These are phyloP conservation scores for Melanotaenia parkinsoni DNA, from an alignment of 2,797 vertebrate species.

Conservation along the genomic window DNA sequence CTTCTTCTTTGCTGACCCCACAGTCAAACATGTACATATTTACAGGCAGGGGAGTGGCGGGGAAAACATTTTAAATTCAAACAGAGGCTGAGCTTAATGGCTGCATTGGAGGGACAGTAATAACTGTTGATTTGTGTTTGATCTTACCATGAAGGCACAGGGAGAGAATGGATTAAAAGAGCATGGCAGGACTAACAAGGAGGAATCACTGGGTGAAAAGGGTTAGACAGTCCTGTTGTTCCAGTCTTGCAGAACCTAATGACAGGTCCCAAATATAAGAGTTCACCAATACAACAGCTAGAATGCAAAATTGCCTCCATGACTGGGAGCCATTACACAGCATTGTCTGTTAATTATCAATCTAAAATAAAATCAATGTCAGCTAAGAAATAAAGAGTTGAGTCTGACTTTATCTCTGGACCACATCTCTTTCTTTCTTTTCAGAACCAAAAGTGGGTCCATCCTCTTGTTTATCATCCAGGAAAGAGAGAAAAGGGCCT, in stretches of 20 bases:
- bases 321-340: conserved; percentile 4
- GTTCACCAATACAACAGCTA: not conserved
- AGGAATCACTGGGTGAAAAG: conserved; percentile 28
- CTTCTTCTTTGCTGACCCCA: conserved; percentile 69
- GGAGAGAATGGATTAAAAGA: conserved; percentile 51
- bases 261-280: not conserved
- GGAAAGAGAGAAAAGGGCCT: conserved; percentile 45
- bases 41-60: conserved; percentile 60
- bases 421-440: conserved; percentile 28
- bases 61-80: conserved; percentile 73
- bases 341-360: conserved; percentile 27
- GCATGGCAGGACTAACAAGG: conserved; percentile 36
- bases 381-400: conserved; percentile 8
- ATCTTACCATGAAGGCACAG: conserved; percentile 58
- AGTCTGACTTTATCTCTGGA: conserved; percentile 21
- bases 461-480: conserved; percentile 43
- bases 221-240: conserved; percentile 29
- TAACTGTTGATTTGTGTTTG: conserved; percentile 74
- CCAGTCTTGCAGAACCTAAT: conserved; percentile 4
- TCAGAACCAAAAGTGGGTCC: conserved; percentile 57
- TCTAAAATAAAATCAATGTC: conserved; percentile 7
- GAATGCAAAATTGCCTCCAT: not conserved
- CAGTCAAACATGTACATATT: conserved; percentile 85
- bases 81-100: conserved; percentile 72
- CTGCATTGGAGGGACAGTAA: conserved; percentile 76